These are phyloP conservation scores for Allobates femoralis DNA, from an alignment of 2,797 vertebrate genomes.

Conservation along the genomic window DNA sequence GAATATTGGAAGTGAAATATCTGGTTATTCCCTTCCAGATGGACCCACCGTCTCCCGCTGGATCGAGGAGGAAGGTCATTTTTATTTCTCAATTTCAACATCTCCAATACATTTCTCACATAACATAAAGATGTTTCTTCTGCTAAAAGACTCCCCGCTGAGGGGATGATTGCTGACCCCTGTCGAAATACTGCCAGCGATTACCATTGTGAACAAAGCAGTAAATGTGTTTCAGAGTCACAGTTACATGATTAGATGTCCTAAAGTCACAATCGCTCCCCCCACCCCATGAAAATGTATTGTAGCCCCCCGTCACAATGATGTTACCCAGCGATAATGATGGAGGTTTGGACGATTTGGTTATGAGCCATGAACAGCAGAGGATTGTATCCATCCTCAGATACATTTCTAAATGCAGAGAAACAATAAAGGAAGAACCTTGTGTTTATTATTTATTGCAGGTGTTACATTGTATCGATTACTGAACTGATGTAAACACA, in stretches of 20 bases:
- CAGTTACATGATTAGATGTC: constrained; percentile 59
- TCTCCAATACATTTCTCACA: constrained; percentile 57
- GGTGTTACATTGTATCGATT: too few relatives aligned
- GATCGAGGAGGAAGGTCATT: constrained; percentile 53
- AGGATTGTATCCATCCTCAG: background rate
- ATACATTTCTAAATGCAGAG: too few relatives aligned
- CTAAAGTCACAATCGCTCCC: constrained; percentile 47
- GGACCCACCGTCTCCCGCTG: constrained; percentile 17
- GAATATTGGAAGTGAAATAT: constrained; percentile 32
- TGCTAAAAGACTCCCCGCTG: constrained; percentile 57
- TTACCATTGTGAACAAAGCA: constrained; percentile 57
- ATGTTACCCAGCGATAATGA: constrained; percentile 17
- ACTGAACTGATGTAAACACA: too few relatives aligned
- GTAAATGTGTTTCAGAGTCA: constrained; percentile 60
- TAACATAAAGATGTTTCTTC: constrained; percentile 61
- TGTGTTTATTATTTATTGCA: too few relatives aligned
- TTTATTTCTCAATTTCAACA: constrained; percentile 57
- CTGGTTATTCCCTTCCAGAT: constrained; percentile 39
- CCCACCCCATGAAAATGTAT: constrained; percentile 18
- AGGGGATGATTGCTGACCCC: constrained; percentile 57
- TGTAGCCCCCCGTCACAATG: constrained; percentile 3
- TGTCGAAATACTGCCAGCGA: constrained; percentile 51
- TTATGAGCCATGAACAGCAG: background rate
- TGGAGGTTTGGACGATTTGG: background rate
- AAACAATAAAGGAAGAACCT: too few relatives aligned